Percentiles rank a stretch among this genome's conserved stretches.
These are phyloP conservation scores for Pheosia gnoma DNA, from an alignment of 2,888 invertebrate genomes.

Conservation along the genomic window DNA sequence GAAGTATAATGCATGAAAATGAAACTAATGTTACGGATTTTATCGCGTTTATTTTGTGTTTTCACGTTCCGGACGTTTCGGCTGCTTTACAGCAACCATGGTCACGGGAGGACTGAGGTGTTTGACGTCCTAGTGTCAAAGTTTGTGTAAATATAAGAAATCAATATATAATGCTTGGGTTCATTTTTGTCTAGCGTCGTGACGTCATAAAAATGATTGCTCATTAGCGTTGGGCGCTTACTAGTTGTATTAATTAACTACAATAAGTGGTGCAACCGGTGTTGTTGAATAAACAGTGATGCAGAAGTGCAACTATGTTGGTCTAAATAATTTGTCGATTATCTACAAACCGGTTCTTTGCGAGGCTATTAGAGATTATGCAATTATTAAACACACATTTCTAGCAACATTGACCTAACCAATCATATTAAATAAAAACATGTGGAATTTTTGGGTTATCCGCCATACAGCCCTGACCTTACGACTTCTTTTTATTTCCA, in stretches of 20 bases:
- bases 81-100: too few relatives aligned
- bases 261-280: slow-evolving; percentile 27
- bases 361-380: not conserved
- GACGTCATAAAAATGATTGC: slow-evolving; percentile 18
- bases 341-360: slow-evolving; percentile 18
- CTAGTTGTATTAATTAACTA: slow-evolving; percentile 32
- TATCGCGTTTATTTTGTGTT: too few relatives aligned
- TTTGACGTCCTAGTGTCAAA: too few relatives aligned
- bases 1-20: too few relatives aligned
- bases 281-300: slow-evolving; percentile 34
- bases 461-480: too few relatives aligned
- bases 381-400: not conserved
- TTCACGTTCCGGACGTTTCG: too few relatives aligned
- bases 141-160: too few relatives aligned
- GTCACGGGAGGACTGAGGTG: too few relatives aligned
- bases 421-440: not conserved
- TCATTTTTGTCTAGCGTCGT: slow-evolving; percentile 11
- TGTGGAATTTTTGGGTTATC: too few relatives aligned
- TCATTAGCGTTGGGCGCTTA: slow-evolving; percentile 30
- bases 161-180: not conserved
- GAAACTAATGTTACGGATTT: too few relatives aligned
- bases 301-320: slow-evolving; percentile 14
- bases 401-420: not conserved
- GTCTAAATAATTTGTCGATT: slow-evolving; percentile 22
- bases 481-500: too few relatives aligned